phyloP scores from a whole-genome alignment of 2,113 vertebrate species.

The Stercorarius parasiticus region DNA sequence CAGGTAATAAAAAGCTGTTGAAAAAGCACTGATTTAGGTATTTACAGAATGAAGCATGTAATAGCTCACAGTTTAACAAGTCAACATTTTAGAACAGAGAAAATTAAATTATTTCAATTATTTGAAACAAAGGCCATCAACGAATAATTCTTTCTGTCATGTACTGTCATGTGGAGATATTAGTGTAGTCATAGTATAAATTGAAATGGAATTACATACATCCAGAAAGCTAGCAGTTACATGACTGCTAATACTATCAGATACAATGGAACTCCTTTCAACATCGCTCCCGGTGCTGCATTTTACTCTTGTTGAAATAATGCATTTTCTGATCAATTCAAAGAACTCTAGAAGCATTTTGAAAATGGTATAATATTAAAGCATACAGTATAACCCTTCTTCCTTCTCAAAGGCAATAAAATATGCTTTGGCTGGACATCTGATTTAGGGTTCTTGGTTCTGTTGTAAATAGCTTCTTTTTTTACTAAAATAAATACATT shows the following conservation, averaged over 20 bases:
- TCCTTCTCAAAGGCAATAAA: neutral
- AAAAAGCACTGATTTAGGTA: neutral
- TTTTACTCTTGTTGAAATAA: constrained; percentile 29
- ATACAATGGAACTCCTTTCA: neutral
- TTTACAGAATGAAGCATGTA: neutral
- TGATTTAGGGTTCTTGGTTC: neutral
- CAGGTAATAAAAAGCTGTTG: neutral
- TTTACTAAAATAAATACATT: neutral
- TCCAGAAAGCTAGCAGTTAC: neutral
- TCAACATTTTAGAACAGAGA: neutral
- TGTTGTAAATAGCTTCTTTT: neutral
- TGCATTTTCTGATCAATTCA: constrained; percentile 24
- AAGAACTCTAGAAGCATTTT: constrained; percentile 20
- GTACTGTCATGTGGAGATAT: neutral
- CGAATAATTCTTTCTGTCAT: neutral
- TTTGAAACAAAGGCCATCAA: neutral
- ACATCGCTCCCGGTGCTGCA: neutral
- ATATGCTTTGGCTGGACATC: neutral
- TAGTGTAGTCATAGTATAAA: neutral
- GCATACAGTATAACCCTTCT: neutral
- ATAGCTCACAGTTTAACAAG: neutral
- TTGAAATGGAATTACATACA: neutral
- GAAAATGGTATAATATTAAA: neutral
- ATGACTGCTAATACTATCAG: neutral
- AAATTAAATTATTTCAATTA: neutral